These are phyloP conservation scores for Anthophora plumipes DNA, from an alignment of 2,888 invertebrate species.

Conservation along the genomic window DNA sequence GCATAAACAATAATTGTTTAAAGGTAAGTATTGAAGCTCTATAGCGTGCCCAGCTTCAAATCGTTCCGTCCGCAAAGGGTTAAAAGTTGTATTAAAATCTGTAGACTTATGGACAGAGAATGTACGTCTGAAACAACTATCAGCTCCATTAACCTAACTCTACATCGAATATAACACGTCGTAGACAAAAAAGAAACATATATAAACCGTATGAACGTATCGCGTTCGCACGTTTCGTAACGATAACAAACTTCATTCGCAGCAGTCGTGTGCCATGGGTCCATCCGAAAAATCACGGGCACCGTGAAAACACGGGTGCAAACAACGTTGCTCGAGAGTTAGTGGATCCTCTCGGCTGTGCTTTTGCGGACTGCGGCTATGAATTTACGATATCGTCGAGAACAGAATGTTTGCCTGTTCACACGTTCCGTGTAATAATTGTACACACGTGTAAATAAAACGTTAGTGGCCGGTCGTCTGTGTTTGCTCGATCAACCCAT, in stretches of 20 bases:
- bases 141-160: too few species aligned
- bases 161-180: too few species aligned
- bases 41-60: too few species aligned
- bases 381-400: slow-evolving; percentile 11
- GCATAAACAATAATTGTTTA: too few species aligned
- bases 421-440: background rate
- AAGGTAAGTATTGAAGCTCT: too few species aligned
- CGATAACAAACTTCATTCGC: background rate
- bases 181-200: too few species aligned
- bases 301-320: background rate
- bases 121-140: too few species aligned
- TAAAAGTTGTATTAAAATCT: too few species aligned
- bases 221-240: background rate
- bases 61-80: too few species aligned
- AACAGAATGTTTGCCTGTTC: background rate
- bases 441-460: background rate
- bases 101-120: too few species aligned
- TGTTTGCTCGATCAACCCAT: background rate
- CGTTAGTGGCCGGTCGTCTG: background rate
- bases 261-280: too few species aligned
- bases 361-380: background rate
- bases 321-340: background rate
- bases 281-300: slow-evolving; percentile 3
- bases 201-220: background rate
- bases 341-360: background rate